Conservation (phyloP, 2,113 vertebrate genomes). For the Lontra canadensis region DNA sequence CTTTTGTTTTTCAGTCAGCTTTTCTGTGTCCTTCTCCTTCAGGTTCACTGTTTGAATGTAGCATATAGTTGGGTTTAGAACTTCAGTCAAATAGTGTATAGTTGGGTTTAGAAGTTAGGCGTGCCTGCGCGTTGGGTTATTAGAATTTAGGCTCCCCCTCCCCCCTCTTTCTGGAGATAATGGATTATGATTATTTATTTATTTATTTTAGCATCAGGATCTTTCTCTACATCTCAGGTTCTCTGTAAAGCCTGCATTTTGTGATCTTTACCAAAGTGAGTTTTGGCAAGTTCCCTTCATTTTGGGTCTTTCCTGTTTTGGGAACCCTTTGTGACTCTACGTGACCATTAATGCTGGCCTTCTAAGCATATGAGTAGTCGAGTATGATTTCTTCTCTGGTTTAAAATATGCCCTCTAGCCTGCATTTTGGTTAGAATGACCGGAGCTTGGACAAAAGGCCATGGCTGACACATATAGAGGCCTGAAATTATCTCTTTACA, state of each 20-base stretch:
- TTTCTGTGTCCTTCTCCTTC: background rate
- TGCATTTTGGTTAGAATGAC: slow-evolving; percentile 40
- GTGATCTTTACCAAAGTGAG: background rate
- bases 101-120: background rate
- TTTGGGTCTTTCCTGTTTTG: background rate
- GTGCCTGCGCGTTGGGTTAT: too few species aligned
- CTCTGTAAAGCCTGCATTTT: background rate
- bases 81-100: background rate
- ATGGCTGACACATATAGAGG: background rate
- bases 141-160: background rate
- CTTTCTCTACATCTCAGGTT: background rate
- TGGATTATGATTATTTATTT: background rate
- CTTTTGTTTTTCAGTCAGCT: background rate
- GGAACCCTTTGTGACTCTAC: background rate
- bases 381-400: background rate
- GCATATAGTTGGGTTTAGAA: background rate
- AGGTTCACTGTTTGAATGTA: background rate
- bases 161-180: background rate
- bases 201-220: background rate
- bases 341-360: background rate
- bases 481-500: slow-evolving; percentile 36
- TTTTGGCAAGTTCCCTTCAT: background rate
- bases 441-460: slow-evolving; percentile 8
- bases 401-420: background rate
- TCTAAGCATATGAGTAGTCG: background rate